Conservation (phyloP, 2,113 vertebrate genomes). For the Elephantulus edwardii region DNA sequence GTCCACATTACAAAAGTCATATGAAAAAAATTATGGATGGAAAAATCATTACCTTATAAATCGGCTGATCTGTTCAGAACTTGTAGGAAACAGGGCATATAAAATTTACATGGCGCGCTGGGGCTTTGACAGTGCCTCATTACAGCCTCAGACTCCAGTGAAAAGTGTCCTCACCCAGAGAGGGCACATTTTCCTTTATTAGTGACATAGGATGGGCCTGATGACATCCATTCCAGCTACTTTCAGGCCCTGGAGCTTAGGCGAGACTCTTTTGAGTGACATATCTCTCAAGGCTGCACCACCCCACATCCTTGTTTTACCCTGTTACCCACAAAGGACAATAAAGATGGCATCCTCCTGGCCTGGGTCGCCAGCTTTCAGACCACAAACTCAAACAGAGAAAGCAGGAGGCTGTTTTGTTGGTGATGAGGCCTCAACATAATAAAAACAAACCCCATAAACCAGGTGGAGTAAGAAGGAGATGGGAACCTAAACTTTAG, state of each 20-base stretch:
- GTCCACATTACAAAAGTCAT: slow-evolving; percentile 84
- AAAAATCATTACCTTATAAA: slow-evolving; percentile 89
- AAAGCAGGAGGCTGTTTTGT: neutral
- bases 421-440: neutral
- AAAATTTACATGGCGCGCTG: slow-evolving; percentile 85
- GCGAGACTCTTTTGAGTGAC: neutral
- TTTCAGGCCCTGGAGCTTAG: slow-evolving; percentile 46
- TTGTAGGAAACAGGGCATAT: slow-evolving; percentile 87
- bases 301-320: neutral
- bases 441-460: neutral
- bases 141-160: slow-evolving; percentile 82
- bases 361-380: neutral
- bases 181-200: slow-evolving; percentile 85
- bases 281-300: neutral
- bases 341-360: neutral
- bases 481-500: neutral
- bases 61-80: slow-evolving; percentile 86
- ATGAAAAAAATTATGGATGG: slow-evolving; percentile 87
- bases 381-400: neutral
- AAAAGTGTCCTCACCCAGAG: slow-evolving; percentile 83
- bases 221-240: slow-evolving; percentile 76
- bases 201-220: slow-evolving; percentile 75
- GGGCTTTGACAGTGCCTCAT: slow-evolving; percentile 84
- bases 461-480: neutral
- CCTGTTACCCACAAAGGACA: neutral